A percentile compares a stretch with the other conserved stretches of the same genome.
phyloP scores from a whole-genome alignment of 1,140 invertebrate genomes.

The Ostrea edulis region DNA sequence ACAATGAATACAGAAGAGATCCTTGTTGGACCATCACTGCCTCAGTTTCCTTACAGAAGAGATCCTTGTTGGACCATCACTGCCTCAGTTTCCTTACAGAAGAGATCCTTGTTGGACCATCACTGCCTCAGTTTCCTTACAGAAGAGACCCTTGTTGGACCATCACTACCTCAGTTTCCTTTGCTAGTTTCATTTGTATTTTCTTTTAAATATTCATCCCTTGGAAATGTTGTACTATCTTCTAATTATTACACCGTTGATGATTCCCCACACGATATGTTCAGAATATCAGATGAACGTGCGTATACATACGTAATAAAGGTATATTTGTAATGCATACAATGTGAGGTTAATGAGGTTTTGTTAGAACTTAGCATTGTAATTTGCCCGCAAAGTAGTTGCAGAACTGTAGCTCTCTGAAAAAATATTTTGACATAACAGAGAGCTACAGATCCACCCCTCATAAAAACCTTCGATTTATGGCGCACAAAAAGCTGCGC shows the following conservation, averaged over 20 bases:
- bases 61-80: neutral
- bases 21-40: neutral
- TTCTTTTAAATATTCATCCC: neutral
- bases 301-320: too few species aligned
- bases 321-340: too few species aligned
- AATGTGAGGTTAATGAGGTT: too few species aligned
- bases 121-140: neutral
- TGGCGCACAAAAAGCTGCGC: too few species aligned
- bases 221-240: neutral
- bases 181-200: neutral
- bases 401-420: too few species aligned
- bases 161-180: neutral
- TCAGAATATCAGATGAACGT: too few species aligned
- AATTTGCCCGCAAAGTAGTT: too few species aligned
- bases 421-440: too few species aligned
- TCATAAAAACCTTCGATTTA: too few species aligned
- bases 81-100: neutral
- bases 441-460: too few species aligned
- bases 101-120: neutral
- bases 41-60: neutral
- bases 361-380: too few species aligned
- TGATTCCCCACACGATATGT: neutral
- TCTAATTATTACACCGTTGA: neutral
- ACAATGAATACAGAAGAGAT: neutral
- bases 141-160: neutral